Conservation (phyloP, 1,140 invertebrate species). For the Chrysomallon squamiferum region DNA sequence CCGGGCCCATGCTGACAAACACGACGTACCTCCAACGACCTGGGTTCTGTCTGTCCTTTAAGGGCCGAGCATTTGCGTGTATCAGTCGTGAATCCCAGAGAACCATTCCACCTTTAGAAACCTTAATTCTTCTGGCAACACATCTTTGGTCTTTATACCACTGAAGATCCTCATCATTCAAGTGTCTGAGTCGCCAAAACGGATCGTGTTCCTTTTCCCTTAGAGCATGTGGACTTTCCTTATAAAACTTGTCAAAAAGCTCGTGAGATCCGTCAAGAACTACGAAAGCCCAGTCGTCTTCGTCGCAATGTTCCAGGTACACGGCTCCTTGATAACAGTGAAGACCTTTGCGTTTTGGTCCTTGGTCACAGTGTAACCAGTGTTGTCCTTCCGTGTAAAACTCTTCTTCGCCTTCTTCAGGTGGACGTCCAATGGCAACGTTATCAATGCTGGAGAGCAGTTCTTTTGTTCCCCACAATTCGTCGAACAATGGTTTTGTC, state of each 20-base stretch:
- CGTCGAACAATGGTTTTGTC: constrained; percentile 29
- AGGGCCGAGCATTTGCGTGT: constrained; percentile 23
- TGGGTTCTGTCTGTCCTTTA: not conserved
- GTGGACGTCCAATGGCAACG: constrained; percentile 43
- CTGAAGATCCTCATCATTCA: constrained; percentile 14
- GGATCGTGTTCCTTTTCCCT: constrained; percentile 4
- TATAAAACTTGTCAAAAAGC: constrained; percentile 16
- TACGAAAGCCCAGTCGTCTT: constrained; percentile 39
- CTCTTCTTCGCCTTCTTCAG: constrained; percentile 28
- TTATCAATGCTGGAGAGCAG: constrained; percentile 40
- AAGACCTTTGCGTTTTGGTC: constrained; percentile 16
- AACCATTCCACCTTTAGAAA: constrained; percentile 31
- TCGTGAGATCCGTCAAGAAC: constrained; percentile 24
- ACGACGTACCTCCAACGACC: constrained; percentile 35
- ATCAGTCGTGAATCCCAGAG: constrained; percentile 35
- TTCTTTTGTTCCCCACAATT: constrained; percentile 43
- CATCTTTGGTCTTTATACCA: constrained; percentile 27
- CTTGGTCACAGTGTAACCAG: constrained; percentile 37
- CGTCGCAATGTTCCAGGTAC: constrained; percentile 30
- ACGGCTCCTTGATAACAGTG: constrained; percentile 33
- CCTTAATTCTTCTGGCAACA: constrained; percentile 19
- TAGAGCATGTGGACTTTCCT: constrained; percentile 7
- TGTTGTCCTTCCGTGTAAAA: not conserved
- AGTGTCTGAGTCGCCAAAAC: constrained; percentile 10
- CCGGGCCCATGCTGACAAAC: constrained; percentile 40